phyloP scores from a whole-genome alignment of 2,888 invertebrate genomes.

The Gandaritis pyraliata region DNA sequence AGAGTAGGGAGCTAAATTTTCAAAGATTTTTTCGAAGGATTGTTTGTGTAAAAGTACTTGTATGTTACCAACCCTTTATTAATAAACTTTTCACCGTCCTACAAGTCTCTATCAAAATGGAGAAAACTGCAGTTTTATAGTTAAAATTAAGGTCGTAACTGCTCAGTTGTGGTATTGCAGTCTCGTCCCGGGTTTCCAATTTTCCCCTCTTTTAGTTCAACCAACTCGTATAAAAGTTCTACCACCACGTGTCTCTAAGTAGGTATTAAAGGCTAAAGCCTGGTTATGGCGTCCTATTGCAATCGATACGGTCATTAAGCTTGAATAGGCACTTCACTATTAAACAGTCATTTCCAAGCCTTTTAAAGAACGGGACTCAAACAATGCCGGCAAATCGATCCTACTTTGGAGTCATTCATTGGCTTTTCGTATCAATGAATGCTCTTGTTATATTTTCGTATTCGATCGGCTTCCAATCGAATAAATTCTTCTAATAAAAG shows the following conservation, averaged over 20 bases:
- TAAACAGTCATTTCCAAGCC: slow-evolving; percentile 43
- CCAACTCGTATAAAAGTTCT: slow-evolving; percentile 81
- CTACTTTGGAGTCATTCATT: slow-evolving; percentile 40
- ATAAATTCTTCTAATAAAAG: slow-evolving; percentile 29
- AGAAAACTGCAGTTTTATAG: slow-evolving; percentile 55
- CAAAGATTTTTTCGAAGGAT: background rate
- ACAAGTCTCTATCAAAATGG: slow-evolving; percentile 12
- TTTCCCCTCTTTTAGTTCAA: slow-evolving; percentile 75
- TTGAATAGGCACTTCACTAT: slow-evolving; percentile 44
- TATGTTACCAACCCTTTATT: slow-evolving; percentile 12
- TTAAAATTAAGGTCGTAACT: slow-evolving; percentile 66
- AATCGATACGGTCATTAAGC: slow-evolving; percentile 45
- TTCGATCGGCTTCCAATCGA: slow-evolving; percentile 26
- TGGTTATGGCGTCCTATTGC: slow-evolving; percentile 37
- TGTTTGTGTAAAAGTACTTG: background rate
- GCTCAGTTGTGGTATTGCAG: slow-evolving; percentile 58
- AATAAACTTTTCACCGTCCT: slow-evolving; percentile 30
- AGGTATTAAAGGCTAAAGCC: slow-evolving; percentile 51
- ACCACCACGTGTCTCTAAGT: slow-evolving; percentile 66
- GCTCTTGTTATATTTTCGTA: slow-evolving; percentile 23
- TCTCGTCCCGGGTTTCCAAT: slow-evolving; percentile 75
- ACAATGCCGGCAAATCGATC: slow-evolving; percentile 41
- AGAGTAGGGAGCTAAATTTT: background rate
- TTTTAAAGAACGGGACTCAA: slow-evolving; percentile 44
- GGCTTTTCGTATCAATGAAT: slow-evolving; percentile 39